Base-by-base conservation (phyloP, 1,140 invertebrate species). In the Drosophila murphyi region DNA sequence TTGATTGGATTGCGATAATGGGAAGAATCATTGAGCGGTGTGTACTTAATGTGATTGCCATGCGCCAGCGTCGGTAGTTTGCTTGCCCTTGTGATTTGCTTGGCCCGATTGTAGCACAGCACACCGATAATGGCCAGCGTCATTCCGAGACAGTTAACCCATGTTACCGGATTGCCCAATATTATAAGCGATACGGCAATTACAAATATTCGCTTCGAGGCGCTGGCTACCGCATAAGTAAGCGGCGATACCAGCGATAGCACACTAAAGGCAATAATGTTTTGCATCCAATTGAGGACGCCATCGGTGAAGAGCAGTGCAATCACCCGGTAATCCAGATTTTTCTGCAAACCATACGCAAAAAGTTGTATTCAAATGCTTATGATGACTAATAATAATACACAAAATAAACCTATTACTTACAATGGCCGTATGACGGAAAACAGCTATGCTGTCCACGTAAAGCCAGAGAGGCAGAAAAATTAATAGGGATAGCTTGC, bases 171-270 rank as follows among this genome's bases (percentile, higher is more conserved):
- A 94, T 99, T 99, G 32, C 96, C 96, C 67, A 99, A 93, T 72
- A 98, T 94, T 45, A 99, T 92, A 62, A 99, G 93, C 4, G 98
- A 99, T 29, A 97, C 95, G 28, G 95, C 95, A 80, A 99, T 99
- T 20, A 99, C 97, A 69, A 97, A 97, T 73, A 99, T 97, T 79
- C 98, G 94, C 93, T 99, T 99, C n/a, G 97, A 97, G 8, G 97
- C 97, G 93, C 97, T 99, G 10, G 98, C 97, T 28, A 99, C 98
- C 0, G 98, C 97, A 93, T 99, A 99, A 0, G 97, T 98, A 29
- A 99, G 93, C 12, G 98, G 97, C 10, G 97, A 96, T 2, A 99
- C 97, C 63, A 98, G 93, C 29, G 96, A 96, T 65, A 99, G 94
- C 31, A 99, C 96, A 68, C 97, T 97, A 93, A 99, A 99, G 0